Conservation (phyloP, 2,113 vertebrate species). For the Pygathrix nemaeus region DNA sequence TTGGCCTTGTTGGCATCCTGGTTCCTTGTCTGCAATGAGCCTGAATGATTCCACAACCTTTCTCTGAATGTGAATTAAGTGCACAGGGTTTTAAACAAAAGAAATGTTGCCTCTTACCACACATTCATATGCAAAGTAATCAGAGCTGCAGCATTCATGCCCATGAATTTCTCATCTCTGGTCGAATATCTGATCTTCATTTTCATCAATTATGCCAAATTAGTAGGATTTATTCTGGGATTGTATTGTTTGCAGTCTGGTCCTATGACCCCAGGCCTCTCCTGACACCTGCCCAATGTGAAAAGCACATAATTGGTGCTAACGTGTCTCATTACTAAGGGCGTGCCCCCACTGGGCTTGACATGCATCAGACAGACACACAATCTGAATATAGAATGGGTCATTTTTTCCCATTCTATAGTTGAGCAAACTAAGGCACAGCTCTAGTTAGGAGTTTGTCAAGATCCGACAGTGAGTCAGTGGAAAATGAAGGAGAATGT, state of each 20-base stretch:
- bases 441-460: background rate
- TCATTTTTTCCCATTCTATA: background rate
- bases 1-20: background rate
- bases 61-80: conserved; percentile 9
- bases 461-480: background rate
- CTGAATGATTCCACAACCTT: background rate
- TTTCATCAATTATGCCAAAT: background rate
- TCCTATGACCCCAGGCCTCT: background rate
- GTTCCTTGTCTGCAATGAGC: background rate
- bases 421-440: background rate
- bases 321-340: background rate
- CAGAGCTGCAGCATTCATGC: background rate
- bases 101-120: background rate
- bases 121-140: background rate
- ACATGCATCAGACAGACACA: no score
- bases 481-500: background rate
- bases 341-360: background rate
- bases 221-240: background rate
- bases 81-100: background rate
- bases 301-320: background rate
- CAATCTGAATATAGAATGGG: background rate
- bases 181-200: background rate
- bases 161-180: background rate
- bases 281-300: background rate
- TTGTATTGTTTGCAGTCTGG: background rate